phyloP scores from a whole-genome alignment of 2,888 invertebrate genomes.

The Agriotes lineatus region DNA sequence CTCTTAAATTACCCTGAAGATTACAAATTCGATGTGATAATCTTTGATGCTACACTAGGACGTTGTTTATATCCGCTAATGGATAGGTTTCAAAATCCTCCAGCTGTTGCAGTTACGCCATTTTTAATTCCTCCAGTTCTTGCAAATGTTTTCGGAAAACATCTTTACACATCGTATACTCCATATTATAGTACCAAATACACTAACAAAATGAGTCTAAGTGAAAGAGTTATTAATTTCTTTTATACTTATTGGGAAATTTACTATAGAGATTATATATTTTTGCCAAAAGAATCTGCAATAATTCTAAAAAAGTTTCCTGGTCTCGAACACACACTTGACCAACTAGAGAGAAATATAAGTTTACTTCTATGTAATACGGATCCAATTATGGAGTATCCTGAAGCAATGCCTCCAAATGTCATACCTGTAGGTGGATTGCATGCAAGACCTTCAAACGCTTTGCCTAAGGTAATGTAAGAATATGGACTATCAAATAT shows the following conservation, averaged over 20 bases:
- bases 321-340: too few species aligned
- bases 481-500: too few species aligned
- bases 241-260: constrained; percentile 36
- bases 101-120: constrained; percentile 40
- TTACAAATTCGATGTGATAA: too few species aligned
- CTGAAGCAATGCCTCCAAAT: too few species aligned
- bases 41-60: constrained; percentile 46
- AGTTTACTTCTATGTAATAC: too few species aligned
- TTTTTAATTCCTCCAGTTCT: constrained; percentile 28
- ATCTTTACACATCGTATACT: constrained; percentile 51
- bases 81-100: constrained; percentile 48
- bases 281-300: too few species aligned
- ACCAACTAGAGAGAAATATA: constrained; percentile 53
- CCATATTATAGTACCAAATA: too few species aligned
- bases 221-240: too few species aligned
- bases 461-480: too few species aligned
- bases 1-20: constrained; percentile 48
- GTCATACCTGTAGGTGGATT: constrained; percentile 56
- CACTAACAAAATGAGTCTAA: too few species aligned
- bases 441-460: constrained; percentile 48
- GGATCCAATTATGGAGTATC: too few species aligned
- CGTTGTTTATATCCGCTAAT: constrained; percentile 50
- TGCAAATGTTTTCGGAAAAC: constrained; percentile 50
- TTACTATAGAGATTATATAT: constrained; percentile 30
- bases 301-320: too few species aligned